These are phyloP conservation scores for Athene cunicularia DNA, from an alignment of 2,113 vertebrate genomes.

Conservation along the genomic window DNA sequence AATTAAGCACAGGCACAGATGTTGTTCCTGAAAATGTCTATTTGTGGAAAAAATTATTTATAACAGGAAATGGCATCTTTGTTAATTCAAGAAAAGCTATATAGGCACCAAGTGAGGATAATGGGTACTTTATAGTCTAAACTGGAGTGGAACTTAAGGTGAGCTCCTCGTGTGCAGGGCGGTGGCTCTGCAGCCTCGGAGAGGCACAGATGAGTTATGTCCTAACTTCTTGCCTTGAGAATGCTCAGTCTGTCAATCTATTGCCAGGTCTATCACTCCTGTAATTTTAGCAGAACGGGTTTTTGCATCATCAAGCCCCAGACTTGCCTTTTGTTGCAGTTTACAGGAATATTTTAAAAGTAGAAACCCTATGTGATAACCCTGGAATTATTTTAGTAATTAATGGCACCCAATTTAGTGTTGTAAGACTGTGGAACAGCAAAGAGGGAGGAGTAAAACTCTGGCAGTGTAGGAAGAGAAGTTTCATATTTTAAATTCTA, in stretches of 20 bases:
- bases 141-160: not conserved
- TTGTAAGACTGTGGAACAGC: not conserved
- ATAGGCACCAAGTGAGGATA: not conserved
- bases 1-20: constrained; percentile 8
- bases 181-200: not conserved
- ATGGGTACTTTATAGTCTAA: not conserved
- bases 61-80: constrained; percentile 19
- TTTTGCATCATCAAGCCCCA: not conserved
- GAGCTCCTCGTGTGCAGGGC: not conserved
- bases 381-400: not conserved
- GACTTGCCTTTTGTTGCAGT: not conserved
- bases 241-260: not conserved
- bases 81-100: constrained; percentile 14
- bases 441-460: not conserved
- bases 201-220: accelerated
- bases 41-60: constrained; percentile 46
- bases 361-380: not conserved
- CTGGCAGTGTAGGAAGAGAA: not conserved
- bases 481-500: not conserved
- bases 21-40: constrained; percentile 13
- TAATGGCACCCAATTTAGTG: not conserved
- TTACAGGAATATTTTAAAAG: not conserved
- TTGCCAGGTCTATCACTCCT: not conserved
- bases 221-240: not conserved
- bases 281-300: not conserved